phyloP scores from a whole-genome alignment of 2,113 vertebrate genomes.

The Microcebus ravelobensis region DNA sequence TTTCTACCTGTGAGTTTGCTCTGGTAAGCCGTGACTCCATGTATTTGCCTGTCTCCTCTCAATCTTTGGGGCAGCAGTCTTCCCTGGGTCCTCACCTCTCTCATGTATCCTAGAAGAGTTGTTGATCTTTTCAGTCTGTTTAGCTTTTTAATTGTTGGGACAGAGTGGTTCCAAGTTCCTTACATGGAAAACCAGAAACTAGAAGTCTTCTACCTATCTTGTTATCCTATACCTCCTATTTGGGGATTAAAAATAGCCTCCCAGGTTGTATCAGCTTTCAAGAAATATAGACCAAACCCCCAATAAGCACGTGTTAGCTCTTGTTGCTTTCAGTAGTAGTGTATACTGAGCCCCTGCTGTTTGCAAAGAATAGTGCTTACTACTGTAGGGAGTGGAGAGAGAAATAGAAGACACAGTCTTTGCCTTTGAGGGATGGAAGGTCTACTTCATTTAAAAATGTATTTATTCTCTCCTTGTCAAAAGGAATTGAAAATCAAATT shows the following conservation, averaged over 20 bases:
- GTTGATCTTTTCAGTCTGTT: not conserved
- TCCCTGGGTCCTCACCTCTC: not conserved
- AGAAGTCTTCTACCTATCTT: not conserved
- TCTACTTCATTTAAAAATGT: not conserved
- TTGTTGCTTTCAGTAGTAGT: not conserved
- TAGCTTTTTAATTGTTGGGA: not conserved
- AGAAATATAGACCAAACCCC: not conserved
- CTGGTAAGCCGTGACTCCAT: not conserved
- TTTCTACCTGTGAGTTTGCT: not conserved
- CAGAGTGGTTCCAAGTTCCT: not conserved
- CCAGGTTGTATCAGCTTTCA: not conserved
- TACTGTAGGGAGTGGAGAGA: not conserved
- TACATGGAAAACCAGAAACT: not conserved
- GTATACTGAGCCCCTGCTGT: not conserved
- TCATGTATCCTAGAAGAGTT: not conserved
- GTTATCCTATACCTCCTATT: not conserved
- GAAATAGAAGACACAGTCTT: not conserved
- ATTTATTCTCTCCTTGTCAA: not conserved
- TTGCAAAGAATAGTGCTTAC: not conserved
- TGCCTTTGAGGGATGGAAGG: slow-evolving; percentile 8
- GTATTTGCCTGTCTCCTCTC: not conserved
- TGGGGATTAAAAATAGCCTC: not conserved
- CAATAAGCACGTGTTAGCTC: not conserved
- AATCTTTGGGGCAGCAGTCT: not conserved
- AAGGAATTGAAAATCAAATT: not conserved